Conservation (phyloP, 1,140 invertebrate genomes). For the Epicauta chinensis region DNA sequence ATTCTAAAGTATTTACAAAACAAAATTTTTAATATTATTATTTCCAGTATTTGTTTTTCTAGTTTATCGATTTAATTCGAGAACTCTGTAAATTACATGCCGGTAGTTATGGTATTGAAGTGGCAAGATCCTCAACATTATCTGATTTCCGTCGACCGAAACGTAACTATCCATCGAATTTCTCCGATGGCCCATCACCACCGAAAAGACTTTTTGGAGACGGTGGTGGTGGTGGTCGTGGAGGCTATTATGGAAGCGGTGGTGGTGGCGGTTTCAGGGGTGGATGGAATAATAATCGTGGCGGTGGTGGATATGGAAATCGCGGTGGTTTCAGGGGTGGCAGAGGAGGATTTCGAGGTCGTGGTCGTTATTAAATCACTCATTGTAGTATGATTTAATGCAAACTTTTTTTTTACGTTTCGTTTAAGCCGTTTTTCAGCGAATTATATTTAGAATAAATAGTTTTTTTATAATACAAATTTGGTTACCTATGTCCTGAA, state of each 20-base stretch:
- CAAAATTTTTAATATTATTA: slow-evolving; percentile 8
- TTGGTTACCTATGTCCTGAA: no score
- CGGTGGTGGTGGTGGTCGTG: slow-evolving; percentile 22
- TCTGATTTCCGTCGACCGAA: no score
- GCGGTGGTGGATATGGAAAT: slow-evolving; percentile 15
- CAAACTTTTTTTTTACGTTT: no score
- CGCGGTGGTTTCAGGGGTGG: slow-evolving; percentile 12
- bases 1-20: slow-evolving; percentile 47
- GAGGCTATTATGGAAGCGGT: slow-evolving; percentile 12
- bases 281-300: not conserved
- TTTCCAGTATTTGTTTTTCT: slow-evolving; percentile 25
- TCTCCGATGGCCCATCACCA: slow-evolving; percentile 33
- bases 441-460: no score
- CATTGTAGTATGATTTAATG: no score
- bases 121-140: slow-evolving; percentile 43
- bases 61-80: slow-evolving; percentile 58
- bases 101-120: slow-evolving; percentile 59
- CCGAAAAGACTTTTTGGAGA: slow-evolving; percentile 28
- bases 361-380: no score
- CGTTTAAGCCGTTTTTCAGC: no score
- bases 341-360: slow-evolving; percentile 14
- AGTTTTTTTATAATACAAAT: no score
- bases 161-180: slow-evolving; percentile 5
- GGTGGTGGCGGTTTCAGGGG: slow-evolving; percentile 12
- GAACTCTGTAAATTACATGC: slow-evolving; percentile 65